Evolutionary conservation across 1,140 invertebrate species (phyloP).

Genomic region (Ericerus pela): DNA sequence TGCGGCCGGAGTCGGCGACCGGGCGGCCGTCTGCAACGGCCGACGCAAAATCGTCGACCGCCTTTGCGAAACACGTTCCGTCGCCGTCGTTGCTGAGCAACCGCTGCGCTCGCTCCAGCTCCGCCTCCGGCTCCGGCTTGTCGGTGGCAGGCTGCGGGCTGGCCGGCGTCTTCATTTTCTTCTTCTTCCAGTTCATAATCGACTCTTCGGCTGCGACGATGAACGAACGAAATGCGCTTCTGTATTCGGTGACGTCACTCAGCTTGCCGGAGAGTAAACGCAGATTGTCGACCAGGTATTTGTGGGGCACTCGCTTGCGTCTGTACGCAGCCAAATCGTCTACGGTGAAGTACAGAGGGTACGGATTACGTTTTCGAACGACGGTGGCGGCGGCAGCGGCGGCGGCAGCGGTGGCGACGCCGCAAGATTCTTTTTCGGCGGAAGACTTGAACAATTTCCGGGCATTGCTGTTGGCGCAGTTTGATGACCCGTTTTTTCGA

Average conservation of each 20-base stretch:
- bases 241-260: background rate
- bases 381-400: too few species aligned
- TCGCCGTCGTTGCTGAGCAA: too few species aligned
- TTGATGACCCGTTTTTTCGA: background rate
- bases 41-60: background rate
- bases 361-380: background rate
- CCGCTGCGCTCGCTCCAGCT: too few species aligned
- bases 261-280: background rate
- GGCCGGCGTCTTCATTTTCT: conserved; percentile 9
- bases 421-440: background rate
- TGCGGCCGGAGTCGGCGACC: too few species aligned
- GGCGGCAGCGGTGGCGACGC: too few species aligned
- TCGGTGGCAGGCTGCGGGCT: too few species aligned
- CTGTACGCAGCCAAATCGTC: background rate
- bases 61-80: background rate
- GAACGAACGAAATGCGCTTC: background rate
- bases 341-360: conserved; percentile 1
- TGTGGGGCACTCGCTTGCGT: background rate
- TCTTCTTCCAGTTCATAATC: background rate
- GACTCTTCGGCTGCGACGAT: background rate
- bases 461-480: conserved; percentile 1
- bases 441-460: conserved; percentile 5
- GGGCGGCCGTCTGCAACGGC: too few species aligned
- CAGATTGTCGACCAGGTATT: background rate
- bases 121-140: too few species aligned